phyloP scores from a whole-genome alignment of 2,113 vertebrate genomes.

The Morone saxatilis region DNA sequence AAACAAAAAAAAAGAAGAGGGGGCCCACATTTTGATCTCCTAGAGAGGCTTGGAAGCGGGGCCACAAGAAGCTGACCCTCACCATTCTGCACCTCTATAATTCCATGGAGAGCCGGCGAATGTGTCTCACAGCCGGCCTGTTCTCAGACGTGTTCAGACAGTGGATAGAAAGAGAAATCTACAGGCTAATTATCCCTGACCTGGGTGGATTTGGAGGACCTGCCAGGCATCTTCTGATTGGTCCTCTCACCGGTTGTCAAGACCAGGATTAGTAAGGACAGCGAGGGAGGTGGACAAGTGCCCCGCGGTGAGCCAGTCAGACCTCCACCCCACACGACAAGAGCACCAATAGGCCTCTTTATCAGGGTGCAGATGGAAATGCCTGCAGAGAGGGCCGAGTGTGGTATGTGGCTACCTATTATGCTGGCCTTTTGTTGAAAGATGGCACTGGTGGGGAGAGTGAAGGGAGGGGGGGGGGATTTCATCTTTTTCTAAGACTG shows the following conservation, averaged over 20 bases:
- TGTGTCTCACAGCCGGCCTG: slow-evolving; percentile 64
- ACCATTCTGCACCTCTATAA: slow-evolving; percentile 67
- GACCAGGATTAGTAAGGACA: slow-evolving; percentile 84
- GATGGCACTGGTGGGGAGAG: slow-evolving; percentile 77
- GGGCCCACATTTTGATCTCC: slow-evolving; percentile 38
- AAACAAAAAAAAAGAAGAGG: neutral
- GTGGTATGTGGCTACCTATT: slow-evolving; percentile 84
- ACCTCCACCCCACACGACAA: slow-evolving; percentile 62
- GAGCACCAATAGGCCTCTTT: slow-evolving; percentile 75
- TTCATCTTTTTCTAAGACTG: slow-evolving; percentile 76
- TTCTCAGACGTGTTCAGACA: slow-evolving; percentile 76
- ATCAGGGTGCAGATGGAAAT: slow-evolving; percentile 86
- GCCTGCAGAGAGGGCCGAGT: slow-evolving; percentile 68
- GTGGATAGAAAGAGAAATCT: slow-evolving; percentile 76
- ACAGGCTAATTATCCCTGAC: slow-evolving; percentile 82
- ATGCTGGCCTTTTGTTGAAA: slow-evolving; percentile 88
- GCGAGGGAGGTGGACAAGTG: slow-evolving; percentile 80
- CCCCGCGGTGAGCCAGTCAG: slow-evolving; percentile 68
- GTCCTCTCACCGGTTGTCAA: slow-evolving; percentile 79
- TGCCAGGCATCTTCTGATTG: slow-evolving; percentile 83
- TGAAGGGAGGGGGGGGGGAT: slow-evolving; percentile 22
- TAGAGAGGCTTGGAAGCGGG: slow-evolving; percentile 37
- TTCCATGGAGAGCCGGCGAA: slow-evolving; percentile 68
- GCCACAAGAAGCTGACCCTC: slow-evolving; percentile 48
- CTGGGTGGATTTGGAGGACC: slow-evolving; percentile 78